phyloP scores from a whole-genome alignment of 2,113 vertebrate genomes.

The Ursus arctos region DNA sequence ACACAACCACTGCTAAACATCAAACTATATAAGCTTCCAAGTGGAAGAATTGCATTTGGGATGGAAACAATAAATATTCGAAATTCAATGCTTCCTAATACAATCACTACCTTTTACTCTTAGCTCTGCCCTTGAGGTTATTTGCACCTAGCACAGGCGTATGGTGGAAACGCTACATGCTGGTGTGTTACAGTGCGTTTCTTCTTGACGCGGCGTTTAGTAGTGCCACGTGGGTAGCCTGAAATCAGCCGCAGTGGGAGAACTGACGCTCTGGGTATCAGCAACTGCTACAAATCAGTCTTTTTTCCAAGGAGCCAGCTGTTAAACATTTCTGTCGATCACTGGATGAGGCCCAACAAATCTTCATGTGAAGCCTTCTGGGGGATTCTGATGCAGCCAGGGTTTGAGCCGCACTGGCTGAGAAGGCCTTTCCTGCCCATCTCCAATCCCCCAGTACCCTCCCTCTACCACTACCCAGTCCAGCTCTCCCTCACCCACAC shows the following conservation, averaged over 20 bases:
- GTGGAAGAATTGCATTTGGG: background rate
- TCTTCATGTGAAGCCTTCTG: background rate
- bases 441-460: background rate
- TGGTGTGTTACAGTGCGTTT: background rate
- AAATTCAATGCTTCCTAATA: background rate
- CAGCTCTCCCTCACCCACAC: background rate
- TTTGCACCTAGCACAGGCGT: background rate
- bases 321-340: background rate
- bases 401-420: background rate
- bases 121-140: background rate
- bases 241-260: background rate
- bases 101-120: background rate
- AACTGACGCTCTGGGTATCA: background rate
- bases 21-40: background rate
- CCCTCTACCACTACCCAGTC: too few species aligned
- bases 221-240: fast-evolving
- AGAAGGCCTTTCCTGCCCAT: background rate
- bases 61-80: background rate
- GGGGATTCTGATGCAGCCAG: background rate
- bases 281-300: background rate
- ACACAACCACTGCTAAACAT: background rate
- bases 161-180: fast-evolving
- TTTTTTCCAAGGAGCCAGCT: background rate
- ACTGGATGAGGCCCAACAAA: too few species aligned
- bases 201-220: background rate